Evolutionary conservation across 2,113 vertebrate species (phyloP).

Genomic region (Tympanuchus pallidicinctus): DNA sequence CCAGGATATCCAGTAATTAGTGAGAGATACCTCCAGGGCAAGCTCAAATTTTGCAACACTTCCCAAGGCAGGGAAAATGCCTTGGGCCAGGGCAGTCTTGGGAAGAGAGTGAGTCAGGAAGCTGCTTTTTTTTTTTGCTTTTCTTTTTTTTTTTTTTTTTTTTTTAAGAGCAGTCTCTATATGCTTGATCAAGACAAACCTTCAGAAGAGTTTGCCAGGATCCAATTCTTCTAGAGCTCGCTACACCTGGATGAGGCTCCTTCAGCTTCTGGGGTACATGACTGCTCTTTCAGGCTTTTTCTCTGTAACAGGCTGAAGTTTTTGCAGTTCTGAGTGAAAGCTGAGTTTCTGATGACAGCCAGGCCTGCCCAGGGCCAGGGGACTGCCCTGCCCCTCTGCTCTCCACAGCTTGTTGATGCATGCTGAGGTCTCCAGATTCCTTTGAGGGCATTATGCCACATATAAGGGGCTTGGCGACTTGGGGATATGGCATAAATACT

Average conservation of each 20-base stretch:
- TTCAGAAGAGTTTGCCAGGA: background rate
- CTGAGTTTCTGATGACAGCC: background rate
- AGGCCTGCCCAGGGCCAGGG: background rate
- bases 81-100: constrained; percentile 65
- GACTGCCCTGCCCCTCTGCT: background rate
- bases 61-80: constrained; percentile 67
- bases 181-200: constrained; percentile 6
- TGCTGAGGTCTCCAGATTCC: background rate
- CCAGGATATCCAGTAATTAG: constrained; percentile 72
- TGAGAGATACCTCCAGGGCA: constrained; percentile 46
- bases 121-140: background rate
- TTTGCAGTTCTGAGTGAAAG: background rate
- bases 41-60: constrained; percentile 64
- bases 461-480: accelerated
- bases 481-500: accelerated
- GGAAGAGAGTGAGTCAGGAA: constrained; percentile 65
- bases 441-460: accelerated
- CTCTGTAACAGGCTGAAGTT: background rate
- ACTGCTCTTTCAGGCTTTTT: background rate
- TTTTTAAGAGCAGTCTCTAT: background rate
- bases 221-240: background rate
- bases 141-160: too few relatives aligned
- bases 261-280: background rate
- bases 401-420: accelerated
- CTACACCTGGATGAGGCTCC: background rate